Percentiles rank a stretch among this genome's conserved stretches.
Conservation (phyloP, 2,113 vertebrate species). For the Ammospiza nelsoni region DNA sequence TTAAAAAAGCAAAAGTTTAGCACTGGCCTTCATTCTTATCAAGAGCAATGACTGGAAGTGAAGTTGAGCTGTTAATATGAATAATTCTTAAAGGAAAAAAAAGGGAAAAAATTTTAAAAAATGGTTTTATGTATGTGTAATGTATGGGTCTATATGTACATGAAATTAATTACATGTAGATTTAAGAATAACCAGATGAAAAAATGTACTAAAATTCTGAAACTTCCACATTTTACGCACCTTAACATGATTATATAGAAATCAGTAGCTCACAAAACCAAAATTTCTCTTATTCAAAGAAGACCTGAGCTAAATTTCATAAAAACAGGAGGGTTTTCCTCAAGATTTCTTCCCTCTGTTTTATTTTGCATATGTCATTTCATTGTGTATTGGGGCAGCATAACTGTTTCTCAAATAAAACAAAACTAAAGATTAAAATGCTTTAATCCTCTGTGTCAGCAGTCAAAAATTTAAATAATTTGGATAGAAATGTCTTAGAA, state of each 20-base stretch:
- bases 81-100: neutral
- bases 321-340: neutral
- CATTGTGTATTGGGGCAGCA: neutral
- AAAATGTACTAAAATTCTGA: neutral
- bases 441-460: neutral
- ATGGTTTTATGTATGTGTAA: neutral
- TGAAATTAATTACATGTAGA: neutral
- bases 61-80: neutral
- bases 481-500: neutral
- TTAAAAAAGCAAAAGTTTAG: neutral
- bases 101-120: neutral
- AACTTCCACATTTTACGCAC: neutral
- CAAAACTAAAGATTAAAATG: neutral
- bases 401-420: neutral
- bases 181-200: neutral
- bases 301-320: neutral
- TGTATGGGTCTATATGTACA: too few relatives aligned
- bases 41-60: neutral
- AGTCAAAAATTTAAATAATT: neutral
- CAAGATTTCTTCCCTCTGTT: neutral
- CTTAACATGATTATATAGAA: neutral
- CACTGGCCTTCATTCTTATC: neutral
- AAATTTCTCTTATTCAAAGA: neutral
- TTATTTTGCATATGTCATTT: neutral
- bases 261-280: neutral